phyloP scores from a whole-genome alignment of 2,888 invertebrate genomes.

The Polyommatus icarus region DNA sequence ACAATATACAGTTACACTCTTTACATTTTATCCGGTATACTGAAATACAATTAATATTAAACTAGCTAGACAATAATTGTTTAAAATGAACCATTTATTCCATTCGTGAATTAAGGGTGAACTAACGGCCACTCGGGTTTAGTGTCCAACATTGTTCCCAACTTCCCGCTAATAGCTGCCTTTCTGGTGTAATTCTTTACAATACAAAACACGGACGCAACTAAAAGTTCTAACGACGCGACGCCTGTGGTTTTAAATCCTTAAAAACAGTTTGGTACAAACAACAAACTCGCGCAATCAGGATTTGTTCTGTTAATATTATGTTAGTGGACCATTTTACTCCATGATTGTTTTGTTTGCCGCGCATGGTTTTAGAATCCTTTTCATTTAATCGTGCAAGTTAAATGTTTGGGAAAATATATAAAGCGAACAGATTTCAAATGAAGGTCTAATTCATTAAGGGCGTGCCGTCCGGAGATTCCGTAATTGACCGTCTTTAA shows the following conservation, averaged over 20 bases:
- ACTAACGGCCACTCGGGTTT: constrained; percentile 2
- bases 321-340: background rate
- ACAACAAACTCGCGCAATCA: background rate
- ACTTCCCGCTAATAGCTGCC: background rate
- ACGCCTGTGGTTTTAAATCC: constrained; percentile 7
- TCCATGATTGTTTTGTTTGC: background rate
- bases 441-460: constrained; percentile 51
- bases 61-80: background rate
- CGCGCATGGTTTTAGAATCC: background rate
- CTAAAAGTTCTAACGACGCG: constrained; percentile 2
- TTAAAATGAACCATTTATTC: constrained; percentile 2
- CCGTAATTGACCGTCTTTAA: no score
- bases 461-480: no score
- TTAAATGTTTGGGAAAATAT: background rate
- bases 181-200: constrained; percentile 1
- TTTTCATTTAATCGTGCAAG: background rate
- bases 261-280: background rate
- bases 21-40: background rate
- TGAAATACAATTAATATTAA: background rate
- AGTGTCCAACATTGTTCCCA: constrained; percentile 12
- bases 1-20: background rate
- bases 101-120: background rate
- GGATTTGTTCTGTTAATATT: background rate
- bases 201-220: constrained; percentile 38
- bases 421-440: constrained; percentile 41